Evolutionary conservation across 2,113 vertebrate species (phyloP).

Genomic region (Anoura caudifer): DNA sequence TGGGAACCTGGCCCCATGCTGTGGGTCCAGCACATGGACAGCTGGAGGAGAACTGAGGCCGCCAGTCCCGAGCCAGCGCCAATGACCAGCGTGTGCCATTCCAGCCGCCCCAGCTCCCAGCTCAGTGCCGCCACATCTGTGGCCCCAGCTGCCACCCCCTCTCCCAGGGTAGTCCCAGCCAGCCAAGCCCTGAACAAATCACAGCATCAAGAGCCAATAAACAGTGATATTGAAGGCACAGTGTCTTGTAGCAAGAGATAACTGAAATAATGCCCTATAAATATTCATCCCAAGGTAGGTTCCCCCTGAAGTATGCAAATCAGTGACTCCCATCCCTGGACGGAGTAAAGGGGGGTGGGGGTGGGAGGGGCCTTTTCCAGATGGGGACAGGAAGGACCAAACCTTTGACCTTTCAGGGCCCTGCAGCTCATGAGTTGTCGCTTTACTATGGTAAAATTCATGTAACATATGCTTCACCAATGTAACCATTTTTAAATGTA

Average conservation of each 20-base stretch:
- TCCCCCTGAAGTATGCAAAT: background rate
- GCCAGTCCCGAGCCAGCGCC: background rate
- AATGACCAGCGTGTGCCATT: fast-evolving
- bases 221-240: background rate
- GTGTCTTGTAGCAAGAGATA: background rate
- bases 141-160: background rate
- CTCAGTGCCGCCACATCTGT: fast-evolving
- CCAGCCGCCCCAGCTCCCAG: background rate
- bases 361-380: background rate
- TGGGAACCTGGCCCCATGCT: fast-evolving
- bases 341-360: too few species aligned
- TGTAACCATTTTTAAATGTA: background rate
- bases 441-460: background rate
- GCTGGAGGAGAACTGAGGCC: background rate
- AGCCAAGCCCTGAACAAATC: background rate
- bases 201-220: background rate
- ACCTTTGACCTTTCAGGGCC: background rate
- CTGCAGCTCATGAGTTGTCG: background rate
- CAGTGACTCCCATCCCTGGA: background rate
- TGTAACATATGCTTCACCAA: background rate
- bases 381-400: background rate
- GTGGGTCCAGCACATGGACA: background rate
- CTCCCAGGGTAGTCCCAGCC: background rate
- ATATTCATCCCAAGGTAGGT: background rate
- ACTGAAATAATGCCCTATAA: background rate